Evolutionary conservation across 2,888 invertebrate genomes (phyloP), one percentile per base, ranked within the genome.

Genomic region (Glaucopsyche alexis): DNA sequence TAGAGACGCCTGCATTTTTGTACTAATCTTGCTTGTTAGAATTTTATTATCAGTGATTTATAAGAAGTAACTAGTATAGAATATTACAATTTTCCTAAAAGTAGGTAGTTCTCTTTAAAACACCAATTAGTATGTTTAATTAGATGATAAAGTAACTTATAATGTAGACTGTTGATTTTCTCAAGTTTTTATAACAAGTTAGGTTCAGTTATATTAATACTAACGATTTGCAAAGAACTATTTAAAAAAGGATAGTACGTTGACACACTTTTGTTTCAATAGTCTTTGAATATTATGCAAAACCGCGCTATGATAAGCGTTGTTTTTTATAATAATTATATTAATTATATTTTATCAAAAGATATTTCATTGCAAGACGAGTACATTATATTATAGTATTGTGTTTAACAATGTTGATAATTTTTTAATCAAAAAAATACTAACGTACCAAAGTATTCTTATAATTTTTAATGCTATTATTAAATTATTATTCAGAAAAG

Each of bases 51-150:
- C 69, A 69, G 47, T 69, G 14, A 69, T 72, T 76, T 60, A 67
- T 74, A 73, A 64, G n/a, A n/a, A n/a, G n/a, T n/a, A n/a, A n/a
- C 65, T 75, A 66, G 75, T 72, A 71, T 71, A 71, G 64, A 72
- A 75, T 76, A 74, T 60, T 71, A 75, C 79, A 79, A 77, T 79
- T 82, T 82, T 85, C 84, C 84, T 86, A 84, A 29, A 29, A 29
- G 29, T 83, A 83, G 85, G 85, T 81, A 78, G 80, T 84, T 87
- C 84, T 81, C 76, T 79, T 77, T 83, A 85, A 87, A 90, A 91
- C 91, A 90, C 90, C 91, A 90, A 90, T 83, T 90, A 90, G 87
- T 77, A 71, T 76, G 73, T 71, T 76, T 73, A 76, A 72, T 49
- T 50, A 45, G 73, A 67, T 47, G n/a, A 64, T 72, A 73, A 72